A percentile compares a stretch with the other conserved stretches of the same genome.
phyloP scores from a whole-genome alignment of 2,797 vertebrate genomes.

The Ctenopoma multispine region DNA sequence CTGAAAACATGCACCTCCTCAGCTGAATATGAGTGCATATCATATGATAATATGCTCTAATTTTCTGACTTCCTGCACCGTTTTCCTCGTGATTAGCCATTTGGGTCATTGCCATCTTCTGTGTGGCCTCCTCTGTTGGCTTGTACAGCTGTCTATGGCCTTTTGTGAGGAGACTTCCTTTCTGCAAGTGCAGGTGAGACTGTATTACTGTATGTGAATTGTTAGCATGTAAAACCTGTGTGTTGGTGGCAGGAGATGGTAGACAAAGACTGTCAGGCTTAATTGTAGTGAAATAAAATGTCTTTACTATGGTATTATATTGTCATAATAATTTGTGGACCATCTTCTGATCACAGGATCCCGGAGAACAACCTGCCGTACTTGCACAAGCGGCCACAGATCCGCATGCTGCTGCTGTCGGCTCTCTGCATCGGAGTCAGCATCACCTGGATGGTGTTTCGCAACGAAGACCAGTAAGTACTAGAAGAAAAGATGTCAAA shows the following conservation, averaged over 20 bases:
- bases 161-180: constrained; percentile 90
- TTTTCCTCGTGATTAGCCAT: constrained; percentile 83
- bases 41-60: background rate
- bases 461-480: constrained; percentile 96
- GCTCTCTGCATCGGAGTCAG: constrained; percentile 88
- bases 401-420: constrained; percentile 90
- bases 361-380: constrained; percentile 94
- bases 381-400: constrained; percentile 92
- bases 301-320: background rate
- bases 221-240: background rate
- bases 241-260: background rate
- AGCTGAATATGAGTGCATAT: background rate
- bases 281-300: background rate
- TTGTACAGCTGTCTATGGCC: constrained; percentile 96
- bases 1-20: background rate
- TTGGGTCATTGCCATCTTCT: constrained; percentile 95
- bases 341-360: constrained; percentile 80
- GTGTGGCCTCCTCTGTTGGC: constrained; percentile 93
- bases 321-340: background rate
- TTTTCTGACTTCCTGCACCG: background rate
- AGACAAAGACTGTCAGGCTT: no score
- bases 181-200: constrained; percentile 92
- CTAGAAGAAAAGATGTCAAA: background rate
- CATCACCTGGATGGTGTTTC: constrained; percentile 93
- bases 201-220: background rate